Base-by-base conservation (phyloP, 2,888 invertebrate genomes). In the Fragum fragum region DNA sequence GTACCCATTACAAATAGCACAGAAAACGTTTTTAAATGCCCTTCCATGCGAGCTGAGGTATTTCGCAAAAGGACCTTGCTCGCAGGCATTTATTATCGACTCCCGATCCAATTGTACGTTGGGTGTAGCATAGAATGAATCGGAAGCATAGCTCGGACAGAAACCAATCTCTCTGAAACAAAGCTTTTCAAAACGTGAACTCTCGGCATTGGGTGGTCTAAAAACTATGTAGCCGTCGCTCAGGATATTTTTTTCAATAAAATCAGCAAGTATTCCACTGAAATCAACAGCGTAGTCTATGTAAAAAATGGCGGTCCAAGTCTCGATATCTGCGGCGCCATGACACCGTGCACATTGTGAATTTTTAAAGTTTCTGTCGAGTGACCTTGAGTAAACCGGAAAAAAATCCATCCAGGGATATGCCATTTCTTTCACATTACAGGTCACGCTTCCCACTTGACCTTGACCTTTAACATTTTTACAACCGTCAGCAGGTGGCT, bases 331-430 rank as follows among this genome's bases (percentile, higher is more conserved):
- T 3, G 6, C 23, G 2, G 57, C 57, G 23, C 57, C 57, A 23
- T 57, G 57, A 23, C 57, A 57, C 26, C 16, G 2, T 26, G 57
- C 57, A 23, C 57, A 57, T 6, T 7, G 5, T 57, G 6, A 3
- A 23, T 57, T 57, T 23, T 57, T 57, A 23, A 57, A 57, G 23
- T 57, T 57, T 14, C 2, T 23, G 14, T 57, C 26, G 23, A 57
- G 6, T 23, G 57, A 23, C 28, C 23, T 57, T 26, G 57, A 57
- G 26, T 57, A 57, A 14, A 57, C 57, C 57, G 57, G 57, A 23
- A 26, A 14, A 26, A 57, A 57, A 14, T 57, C 14, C 6, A 7
- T 23, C 57, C 57, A 57, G 14, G 21, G 23, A 57, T 7, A 2
- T 21, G 23, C 57, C 21, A 5, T 57, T 26, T 21, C 28, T 21